Evolutionary conservation across 2,888 invertebrate species (phyloP).

Genomic region (Luffia ferchaultella): DNA sequence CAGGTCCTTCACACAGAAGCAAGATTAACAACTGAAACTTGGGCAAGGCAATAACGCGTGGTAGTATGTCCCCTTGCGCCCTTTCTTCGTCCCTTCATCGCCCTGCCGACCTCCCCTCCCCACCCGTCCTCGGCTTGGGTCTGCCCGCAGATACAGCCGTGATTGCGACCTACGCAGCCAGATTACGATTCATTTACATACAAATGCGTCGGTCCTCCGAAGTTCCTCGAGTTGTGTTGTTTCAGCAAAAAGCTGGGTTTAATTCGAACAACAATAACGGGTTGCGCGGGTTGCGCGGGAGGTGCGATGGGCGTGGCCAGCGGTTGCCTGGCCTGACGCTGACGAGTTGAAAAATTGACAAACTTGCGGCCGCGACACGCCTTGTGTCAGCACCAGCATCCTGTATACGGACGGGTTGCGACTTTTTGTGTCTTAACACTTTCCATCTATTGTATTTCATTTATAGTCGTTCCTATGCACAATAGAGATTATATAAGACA

Average conservation of each 20-base stretch:
- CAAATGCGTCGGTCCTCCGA: conserved; percentile 45
- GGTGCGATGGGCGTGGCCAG: conserved; percentile 30
- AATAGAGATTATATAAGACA: too few relatives aligned
- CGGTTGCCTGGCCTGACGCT: conserved; percentile 15
- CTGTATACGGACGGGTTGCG: neutral
- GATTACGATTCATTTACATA: conserved; percentile 61
- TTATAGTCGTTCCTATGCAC: too few relatives aligned
- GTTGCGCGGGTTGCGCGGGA: conserved; percentile 22
- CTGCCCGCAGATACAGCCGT: conserved; percentile 32
- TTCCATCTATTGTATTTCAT: too few relatives aligned
- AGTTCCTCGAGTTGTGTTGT: conserved; percentile 44
- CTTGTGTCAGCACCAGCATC: conserved; percentile 24
- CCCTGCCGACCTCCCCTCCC: neutral
- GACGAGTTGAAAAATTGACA: conserved; percentile 8
- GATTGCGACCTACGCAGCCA: conserved; percentile 40
- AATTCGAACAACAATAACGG: conserved; percentile 54
- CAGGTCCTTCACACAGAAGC: conserved; percentile 4
- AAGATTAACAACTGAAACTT: conserved; percentile 25
- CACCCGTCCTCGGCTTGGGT: conserved; percentile 16
- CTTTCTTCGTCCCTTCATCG: neutral
- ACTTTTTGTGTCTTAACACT: neutral
- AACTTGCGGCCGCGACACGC: conserved; percentile 17
- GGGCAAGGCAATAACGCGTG: conserved; percentile 12
- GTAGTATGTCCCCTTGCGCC: neutral
- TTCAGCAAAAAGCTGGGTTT: conserved; percentile 53